Base-by-base conservation (phyloP, 2,113 vertebrate species). In the Sorex fumeus region DNA sequence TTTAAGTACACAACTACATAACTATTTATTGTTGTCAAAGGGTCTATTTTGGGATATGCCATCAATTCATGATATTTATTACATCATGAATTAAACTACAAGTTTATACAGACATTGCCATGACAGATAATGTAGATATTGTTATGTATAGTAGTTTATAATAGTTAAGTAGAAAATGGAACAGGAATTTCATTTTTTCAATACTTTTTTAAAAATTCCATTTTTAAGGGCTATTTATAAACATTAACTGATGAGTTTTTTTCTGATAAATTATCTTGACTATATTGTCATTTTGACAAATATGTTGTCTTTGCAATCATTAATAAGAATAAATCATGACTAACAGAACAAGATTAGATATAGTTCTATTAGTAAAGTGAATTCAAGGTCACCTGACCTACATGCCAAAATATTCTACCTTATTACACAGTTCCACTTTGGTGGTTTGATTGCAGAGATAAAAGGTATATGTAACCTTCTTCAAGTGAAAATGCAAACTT, bases 61-160 rank as follows among this genome's bases (percentile, higher is more conserved):
- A 85, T 76, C 40, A 57, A 66, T 87, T 67, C 70, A n/a, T n/a
- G n/a, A 77, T 93, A 62, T 95, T 36, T 50, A 8, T 81, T 74
- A 13, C 2, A 78, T 21, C 25, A 84, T 84, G 57, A 82, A 94
- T 86, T 90, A 94, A 96, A 81, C 18, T 27, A 87, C 30, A 66
- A 87, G 94, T 91, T 66, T 75, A 87, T 87, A 18, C 75, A 94
- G 36, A 92, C 18, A 87, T 95, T 80, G 88, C 28, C 78, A 74
- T 93, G 40, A 92, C 71, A 79, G 8, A 87, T 78, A 90, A 47
- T 82, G n/a, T 6, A 1, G 28, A 10, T 53, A 87, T 74, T 76
- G 67, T 60, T 16, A 60, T 60, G 18, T 3, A 60, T 60, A 60
- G 23, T 60, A 16, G 8, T 60, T 60, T 72, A 40, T 40, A 85